These are phyloP conservation scores for Cephus cinctus DNA, from an alignment of 1,140 invertebrate genomes.

Conservation along the genomic window DNA sequence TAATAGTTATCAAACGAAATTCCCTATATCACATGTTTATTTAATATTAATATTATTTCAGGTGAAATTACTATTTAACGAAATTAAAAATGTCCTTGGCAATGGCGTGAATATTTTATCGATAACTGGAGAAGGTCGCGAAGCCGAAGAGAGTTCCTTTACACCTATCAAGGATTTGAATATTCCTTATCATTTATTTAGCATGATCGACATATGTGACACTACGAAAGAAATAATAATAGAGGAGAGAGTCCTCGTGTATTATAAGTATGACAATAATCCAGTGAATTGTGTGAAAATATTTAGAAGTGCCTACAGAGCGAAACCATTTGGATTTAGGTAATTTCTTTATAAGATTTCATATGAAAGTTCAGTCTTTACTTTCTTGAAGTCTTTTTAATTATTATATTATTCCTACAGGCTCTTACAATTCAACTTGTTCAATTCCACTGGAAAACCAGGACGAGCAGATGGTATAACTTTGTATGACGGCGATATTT, in stretches of 20 bases:
- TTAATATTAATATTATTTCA: conserved; percentile 20
- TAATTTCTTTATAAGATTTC: conserved; percentile 27
- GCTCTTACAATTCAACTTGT: conserved; percentile 90
- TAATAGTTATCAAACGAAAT: background rate
- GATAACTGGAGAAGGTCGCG: conserved; percentile 88
- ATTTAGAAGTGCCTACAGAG: conserved; percentile 79
- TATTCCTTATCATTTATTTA: conserved; percentile 93
- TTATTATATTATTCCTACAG: conserved; percentile 45
- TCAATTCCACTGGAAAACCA: conserved; percentile 81
- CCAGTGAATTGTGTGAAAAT: conserved; percentile 98
- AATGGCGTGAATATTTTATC: conserved; percentile 87
- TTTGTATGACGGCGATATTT: conserved; percentile 91
- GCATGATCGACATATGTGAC: conserved; percentile 94
- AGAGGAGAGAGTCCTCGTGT: conserved; percentile 87
- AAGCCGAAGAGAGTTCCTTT: conserved; percentile 84
- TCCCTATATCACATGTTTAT: background rate
- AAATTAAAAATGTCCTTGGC: conserved; percentile 82
- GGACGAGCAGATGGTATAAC: conserved; percentile 81
- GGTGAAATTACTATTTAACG: conserved; percentile 63
- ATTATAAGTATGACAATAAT: conserved; percentile 96
- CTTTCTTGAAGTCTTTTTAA: background rate
- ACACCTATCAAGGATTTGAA: conserved; percentile 79
- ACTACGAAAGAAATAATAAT: conserved; percentile 88
- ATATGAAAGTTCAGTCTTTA: conserved; percentile 2
- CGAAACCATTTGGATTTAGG: conserved; percentile 86